A percentile compares a stretch with the other conserved stretches of the same genome.
Evolutionary conservation across 2,113 vertebrate species (phyloP).

Genomic region (Muntiacus muntjak): DNA sequence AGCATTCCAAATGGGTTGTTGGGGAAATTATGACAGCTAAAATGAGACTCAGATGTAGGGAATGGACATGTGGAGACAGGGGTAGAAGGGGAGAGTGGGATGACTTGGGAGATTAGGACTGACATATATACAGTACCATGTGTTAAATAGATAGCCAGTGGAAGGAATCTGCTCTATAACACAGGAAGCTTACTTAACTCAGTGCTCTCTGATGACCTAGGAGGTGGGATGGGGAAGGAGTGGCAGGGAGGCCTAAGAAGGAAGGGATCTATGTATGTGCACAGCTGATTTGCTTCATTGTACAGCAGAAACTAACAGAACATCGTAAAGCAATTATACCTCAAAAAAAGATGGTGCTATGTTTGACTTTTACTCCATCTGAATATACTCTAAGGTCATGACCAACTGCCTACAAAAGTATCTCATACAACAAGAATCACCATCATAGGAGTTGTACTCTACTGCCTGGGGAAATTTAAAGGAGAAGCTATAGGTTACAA

Average conservation of each 20-base stretch:
- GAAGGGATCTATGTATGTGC: background rate
- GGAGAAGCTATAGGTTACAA: background rate
- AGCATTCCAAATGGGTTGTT: background rate
- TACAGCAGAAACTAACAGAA: background rate
- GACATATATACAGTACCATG: background rate
- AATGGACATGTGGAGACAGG: background rate
- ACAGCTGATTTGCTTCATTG: background rate
- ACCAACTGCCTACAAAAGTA: background rate
- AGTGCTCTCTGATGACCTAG: background rate
- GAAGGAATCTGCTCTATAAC: background rate
- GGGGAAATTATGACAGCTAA: background rate
- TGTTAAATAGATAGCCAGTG: background rate
- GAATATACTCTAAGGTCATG: background rate
- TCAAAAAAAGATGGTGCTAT: background rate
- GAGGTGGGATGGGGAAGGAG: background rate
- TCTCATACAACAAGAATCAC: background rate
- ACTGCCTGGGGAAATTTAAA: background rate
- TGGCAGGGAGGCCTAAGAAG: background rate
- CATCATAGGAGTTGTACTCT: background rate
- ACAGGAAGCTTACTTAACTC: background rate
- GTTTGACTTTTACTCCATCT: background rate
- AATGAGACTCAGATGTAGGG: background rate
- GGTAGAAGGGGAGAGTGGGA: background rate
- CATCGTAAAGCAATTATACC: background rate
- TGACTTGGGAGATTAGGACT: background rate